phyloP scores from a whole-genome alignment of 1,140 invertebrate species.

The Chrysopa pallens region DNA sequence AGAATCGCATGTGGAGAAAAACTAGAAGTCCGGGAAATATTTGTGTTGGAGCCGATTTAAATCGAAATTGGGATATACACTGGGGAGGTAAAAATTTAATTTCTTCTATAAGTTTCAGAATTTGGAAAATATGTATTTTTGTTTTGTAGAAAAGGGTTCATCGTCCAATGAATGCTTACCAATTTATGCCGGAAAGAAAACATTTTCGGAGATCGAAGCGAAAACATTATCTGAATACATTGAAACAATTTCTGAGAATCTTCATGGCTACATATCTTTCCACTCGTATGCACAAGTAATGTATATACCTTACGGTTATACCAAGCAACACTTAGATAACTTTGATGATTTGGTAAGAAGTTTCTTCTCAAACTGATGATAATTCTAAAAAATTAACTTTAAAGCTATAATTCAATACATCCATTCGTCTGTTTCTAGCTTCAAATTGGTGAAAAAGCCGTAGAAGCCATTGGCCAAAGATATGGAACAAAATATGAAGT shows the following conservation, averaged over 20 bases:
- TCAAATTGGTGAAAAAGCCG: conserved; percentile 35
- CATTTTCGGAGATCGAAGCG: conserved; percentile 62
- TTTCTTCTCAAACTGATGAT: no score
- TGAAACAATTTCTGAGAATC: conserved; percentile 24
- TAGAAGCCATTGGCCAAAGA: conserved; percentile 30
- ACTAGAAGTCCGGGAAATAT: conserved; percentile 32
- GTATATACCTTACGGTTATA: conserved; percentile 51
- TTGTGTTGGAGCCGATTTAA: conserved; percentile 51
- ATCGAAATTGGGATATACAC: conserved; percentile 54
- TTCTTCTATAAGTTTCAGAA: no score
- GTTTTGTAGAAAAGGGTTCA: conserved; percentile 34
- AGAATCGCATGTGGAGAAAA: conserved; percentile 43
- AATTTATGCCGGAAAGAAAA: conserved; percentile 42
- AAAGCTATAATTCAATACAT: not conserved
- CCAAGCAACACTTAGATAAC: conserved; percentile 32
- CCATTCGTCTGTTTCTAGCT: conserved; percentile 17
- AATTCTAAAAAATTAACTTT: not conserved
- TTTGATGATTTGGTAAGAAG: conserved; percentile 36
- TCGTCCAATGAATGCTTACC: conserved; percentile 47
- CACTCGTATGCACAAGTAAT: conserved; percentile 62
- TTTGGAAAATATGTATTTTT: no score
- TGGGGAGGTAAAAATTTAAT: conserved; percentile 44
- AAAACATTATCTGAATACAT: conserved; percentile 33
- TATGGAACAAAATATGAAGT: conserved; percentile 43
- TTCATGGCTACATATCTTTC: conserved; percentile 50